These are phyloP conservation scores for Tenebrosternarchus preto DNA, from an alignment of 2,113 vertebrate genomes.

Conservation along the genomic window DNA sequence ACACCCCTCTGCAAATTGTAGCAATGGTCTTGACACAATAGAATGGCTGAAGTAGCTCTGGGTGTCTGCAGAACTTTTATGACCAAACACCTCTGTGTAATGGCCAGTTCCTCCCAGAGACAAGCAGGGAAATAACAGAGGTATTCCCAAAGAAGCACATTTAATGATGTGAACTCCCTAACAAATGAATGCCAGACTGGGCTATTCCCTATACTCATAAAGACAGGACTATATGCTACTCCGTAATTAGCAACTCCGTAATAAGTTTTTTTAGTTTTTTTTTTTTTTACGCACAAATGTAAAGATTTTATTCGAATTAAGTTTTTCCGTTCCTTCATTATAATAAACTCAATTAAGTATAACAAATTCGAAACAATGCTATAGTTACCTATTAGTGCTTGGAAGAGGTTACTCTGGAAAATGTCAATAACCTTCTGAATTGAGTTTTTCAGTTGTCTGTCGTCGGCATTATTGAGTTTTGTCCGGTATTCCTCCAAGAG, in stretches of 20 bases:
- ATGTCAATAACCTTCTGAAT: constrained; percentile 96
- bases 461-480: constrained; percentile 86
- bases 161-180: constrained; percentile 1
- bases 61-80: constrained; percentile 32
- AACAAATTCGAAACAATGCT: neutral
- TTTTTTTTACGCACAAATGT: too few species aligned
- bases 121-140: neutral
- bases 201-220: too few species aligned
- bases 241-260: too few species aligned
- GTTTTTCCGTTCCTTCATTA: too few species aligned
- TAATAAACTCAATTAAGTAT: neutral
- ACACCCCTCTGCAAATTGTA: constrained; percentile 1
- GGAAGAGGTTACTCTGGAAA: constrained; percentile 98
- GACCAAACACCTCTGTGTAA: constrained; percentile 24
- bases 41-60: constrained; percentile 17
- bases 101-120: neutral
- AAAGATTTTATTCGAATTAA: too few species aligned
- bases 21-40: constrained; percentile 19
- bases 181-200: neutral
- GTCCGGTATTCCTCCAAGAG: constrained; percentile 93
- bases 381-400: constrained; percentile 89
- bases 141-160: constrained; percentile 20
- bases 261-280: too few species aligned
- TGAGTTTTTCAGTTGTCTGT: constrained; percentile 88
- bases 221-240: too few species aligned